These are phyloP conservation scores for Acipenser oxyrinchus DNA, from an alignment of 2,797 vertebrate genomes.

Conservation along the genomic window DNA sequence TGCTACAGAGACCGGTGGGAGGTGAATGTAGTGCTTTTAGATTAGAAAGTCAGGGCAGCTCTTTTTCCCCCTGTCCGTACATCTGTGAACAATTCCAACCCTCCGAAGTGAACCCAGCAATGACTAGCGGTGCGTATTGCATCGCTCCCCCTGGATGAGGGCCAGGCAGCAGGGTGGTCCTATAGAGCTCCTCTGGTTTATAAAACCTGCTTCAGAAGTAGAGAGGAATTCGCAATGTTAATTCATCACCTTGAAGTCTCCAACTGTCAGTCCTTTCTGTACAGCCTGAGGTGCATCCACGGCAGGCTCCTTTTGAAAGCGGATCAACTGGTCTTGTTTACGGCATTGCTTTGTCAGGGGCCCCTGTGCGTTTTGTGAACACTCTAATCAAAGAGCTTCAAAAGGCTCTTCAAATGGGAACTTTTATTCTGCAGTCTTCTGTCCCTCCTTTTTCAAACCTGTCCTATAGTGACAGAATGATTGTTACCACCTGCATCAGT, in stretches of 20 bases:
- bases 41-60: constrained; percentile 28
- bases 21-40: constrained; percentile 51
- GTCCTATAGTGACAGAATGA: too few relatives aligned
- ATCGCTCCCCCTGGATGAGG: constrained; percentile 4
- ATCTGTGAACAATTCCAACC: background rate
- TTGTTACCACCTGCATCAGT: too few relatives aligned
- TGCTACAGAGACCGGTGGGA: constrained; percentile 59
- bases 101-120: background rate
- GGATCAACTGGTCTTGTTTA: background rate
- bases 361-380: too few relatives aligned
- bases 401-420: too few relatives aligned
- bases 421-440: too few relatives aligned
- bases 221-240: background rate
- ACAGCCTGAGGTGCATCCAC: too few relatives aligned
- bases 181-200: constrained; percentile 24
- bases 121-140: too few relatives aligned
- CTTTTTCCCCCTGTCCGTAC: background rate
- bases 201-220: background rate
- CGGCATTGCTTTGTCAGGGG: background rate
- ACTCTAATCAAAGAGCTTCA: too few relatives aligned
- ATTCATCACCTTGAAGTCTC: background rate
- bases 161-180: constrained; percentile 3
- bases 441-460: too few relatives aligned
- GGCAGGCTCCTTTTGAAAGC: background rate
- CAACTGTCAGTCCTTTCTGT: too few relatives aligned